Conservation (phyloP, 2,888 invertebrate genomes). For the Protula sp. region DNA sequence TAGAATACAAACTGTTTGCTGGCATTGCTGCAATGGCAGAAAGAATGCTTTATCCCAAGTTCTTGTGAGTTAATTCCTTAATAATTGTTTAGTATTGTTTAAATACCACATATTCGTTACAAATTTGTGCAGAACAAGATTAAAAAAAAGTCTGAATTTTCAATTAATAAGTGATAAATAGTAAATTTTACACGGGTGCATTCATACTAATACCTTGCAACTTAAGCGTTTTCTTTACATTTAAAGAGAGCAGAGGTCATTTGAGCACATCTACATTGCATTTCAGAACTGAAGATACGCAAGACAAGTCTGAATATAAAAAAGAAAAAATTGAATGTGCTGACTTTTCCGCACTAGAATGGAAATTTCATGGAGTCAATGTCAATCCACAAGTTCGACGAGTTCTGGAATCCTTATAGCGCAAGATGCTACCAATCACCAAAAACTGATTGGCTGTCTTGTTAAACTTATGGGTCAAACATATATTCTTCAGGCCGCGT, state of each 20-base stretch:
- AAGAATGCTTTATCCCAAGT: slow-evolving; percentile 42
- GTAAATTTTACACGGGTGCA: too few relatives aligned
- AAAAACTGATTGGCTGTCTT: too few relatives aligned
- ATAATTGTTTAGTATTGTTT: neutral
- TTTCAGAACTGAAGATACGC: slow-evolving; percentile 46
- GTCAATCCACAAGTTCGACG: slow-evolving; percentile 33
- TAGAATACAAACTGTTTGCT: slow-evolving; percentile 40
- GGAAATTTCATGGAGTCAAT: slow-evolving; percentile 43
- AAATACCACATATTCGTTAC: neutral
- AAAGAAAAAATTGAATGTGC: slow-evolving; percentile 47
- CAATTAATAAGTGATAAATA: too few relatives aligned
- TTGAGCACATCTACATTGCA: too few relatives aligned
- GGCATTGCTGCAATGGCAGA: slow-evolving; percentile 46
- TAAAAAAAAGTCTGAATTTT: too few relatives aligned
- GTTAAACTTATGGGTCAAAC: too few relatives aligned
- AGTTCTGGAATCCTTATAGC: slow-evolving; percentile 28
- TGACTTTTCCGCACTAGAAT: slow-evolving; percentile 43
- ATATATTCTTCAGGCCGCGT: too few relatives aligned
- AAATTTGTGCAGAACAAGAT: neutral
- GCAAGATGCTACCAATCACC: too few relatives aligned
- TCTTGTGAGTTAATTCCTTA: slow-evolving; percentile 31
- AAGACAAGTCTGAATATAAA: slow-evolving; percentile 39
- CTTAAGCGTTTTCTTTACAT: too few relatives aligned
- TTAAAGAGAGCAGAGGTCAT: too few relatives aligned
- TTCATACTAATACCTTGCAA: too few relatives aligned